A percentile compares a stretch with the other conserved stretches of the same genome.
Conservation (phyloP, 2,113 vertebrate genomes). For the Poecile atricapillus region DNA sequence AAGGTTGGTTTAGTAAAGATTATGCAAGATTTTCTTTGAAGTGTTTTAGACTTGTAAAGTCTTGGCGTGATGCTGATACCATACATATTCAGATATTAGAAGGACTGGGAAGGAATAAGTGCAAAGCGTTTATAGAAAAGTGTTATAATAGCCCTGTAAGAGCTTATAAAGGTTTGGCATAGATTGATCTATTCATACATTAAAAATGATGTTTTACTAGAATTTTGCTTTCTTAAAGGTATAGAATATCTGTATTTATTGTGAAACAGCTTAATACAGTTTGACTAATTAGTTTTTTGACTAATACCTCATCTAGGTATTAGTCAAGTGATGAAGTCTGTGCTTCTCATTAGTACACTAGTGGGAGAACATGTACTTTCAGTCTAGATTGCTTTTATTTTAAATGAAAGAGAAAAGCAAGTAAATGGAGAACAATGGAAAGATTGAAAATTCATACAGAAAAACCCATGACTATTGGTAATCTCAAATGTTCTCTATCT, state of each 20-base stretch:
- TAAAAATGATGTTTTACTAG: background rate
- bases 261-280: background rate
- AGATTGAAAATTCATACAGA: background rate
- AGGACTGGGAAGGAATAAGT: background rate
- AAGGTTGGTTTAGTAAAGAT: constrained; percentile 13
- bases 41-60: constrained; percentile 14
- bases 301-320: background rate
- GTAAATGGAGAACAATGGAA: background rate
- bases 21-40: constrained; percentile 28
- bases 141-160: background rate
- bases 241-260: background rate
- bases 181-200: background rate
- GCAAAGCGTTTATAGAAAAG: background rate
- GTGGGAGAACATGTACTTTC: background rate
- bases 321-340: background rate
- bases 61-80: background rate
- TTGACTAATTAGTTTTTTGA: too few relatives aligned
- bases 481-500: background rate
- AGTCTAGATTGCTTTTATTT: background rate
- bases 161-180: background rate
- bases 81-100: background rate
- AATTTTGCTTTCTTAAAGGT: background rate
- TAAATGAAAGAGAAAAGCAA: background rate
- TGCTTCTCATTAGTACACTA: background rate
- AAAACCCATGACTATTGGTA: background rate